Evolutionary conservation across 2,113 vertebrate genomes (phyloP).

Genomic region (Sorex araneus): DNA sequence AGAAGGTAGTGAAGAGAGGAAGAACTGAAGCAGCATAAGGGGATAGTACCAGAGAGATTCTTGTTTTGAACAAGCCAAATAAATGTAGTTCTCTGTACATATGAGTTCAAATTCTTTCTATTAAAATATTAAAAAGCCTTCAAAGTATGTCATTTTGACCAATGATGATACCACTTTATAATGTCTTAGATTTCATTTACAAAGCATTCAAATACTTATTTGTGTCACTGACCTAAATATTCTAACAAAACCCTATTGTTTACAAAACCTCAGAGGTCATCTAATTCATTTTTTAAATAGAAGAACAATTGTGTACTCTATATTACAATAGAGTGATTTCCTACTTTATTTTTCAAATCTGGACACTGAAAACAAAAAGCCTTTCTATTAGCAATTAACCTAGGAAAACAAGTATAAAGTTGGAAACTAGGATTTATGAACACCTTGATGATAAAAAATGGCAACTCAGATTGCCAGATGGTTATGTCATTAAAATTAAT

Average conservation of each 20-base stretch:
- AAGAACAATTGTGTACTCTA: slow-evolving; percentile 12
- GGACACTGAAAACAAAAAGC: slow-evolving; percentile 58
- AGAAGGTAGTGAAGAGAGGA: neutral
- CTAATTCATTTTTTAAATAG: slow-evolving; percentile 56
- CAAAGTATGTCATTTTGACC: slow-evolving; percentile 48
- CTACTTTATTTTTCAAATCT: slow-evolving; percentile 37
- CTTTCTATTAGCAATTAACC: slow-evolving; percentile 49
- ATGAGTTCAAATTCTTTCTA: neutral
- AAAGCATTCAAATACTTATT: slow-evolving; percentile 48
- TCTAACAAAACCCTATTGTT: slow-evolving; percentile 46
- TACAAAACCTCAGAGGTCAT: slow-evolving; percentile 29
- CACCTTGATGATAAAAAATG: slow-evolving; percentile 58
- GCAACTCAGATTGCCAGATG: slow-evolving; percentile 52
- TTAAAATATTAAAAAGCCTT: slow-evolving; percentile 43
- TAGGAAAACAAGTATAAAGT: slow-evolving; percentile 27
- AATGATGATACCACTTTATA: slow-evolving; percentile 17
- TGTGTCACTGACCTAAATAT: neutral
- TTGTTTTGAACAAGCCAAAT: neutral
- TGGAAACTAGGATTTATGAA: slow-evolving; percentile 54
- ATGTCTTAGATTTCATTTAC: slow-evolving; percentile 51
- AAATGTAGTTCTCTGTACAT: neutral
- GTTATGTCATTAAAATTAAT: slow-evolving; percentile 58
- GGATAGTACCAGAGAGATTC: neutral
- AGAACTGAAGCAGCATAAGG: neutral
- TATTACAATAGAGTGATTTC: neutral